Conservation (phyloP, 2,797 vertebrate species). For the Bovichtus diacanthus region DNA sequence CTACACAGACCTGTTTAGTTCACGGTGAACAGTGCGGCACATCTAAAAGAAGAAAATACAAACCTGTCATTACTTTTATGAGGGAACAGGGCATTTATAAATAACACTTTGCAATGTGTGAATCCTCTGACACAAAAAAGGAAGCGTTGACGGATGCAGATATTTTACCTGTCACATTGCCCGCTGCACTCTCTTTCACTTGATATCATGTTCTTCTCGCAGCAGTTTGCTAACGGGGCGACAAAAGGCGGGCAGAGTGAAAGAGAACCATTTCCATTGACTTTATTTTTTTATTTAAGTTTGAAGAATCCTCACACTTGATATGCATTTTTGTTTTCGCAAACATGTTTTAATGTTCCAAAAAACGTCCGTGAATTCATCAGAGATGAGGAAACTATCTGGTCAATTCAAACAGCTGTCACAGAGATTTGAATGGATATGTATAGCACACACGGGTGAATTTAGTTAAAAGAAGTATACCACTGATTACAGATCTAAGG, state of each 20-base stretch:
- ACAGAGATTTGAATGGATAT: neutral
- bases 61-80: slow-evolving; percentile 39
- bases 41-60: slow-evolving; percentile 41
- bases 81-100: slow-evolving; percentile 61
- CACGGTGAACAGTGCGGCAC: slow-evolving; percentile 37
- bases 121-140: slow-evolving; percentile 42
- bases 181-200: slow-evolving; percentile 53
- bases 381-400: neutral
- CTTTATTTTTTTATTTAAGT: too few relatives aligned
- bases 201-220: slow-evolving; percentile 48
- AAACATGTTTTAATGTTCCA: slow-evolving; percentile 41
- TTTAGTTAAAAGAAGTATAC: neutral
- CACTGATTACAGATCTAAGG: neutral
- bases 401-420: slow-evolving; percentile 3
- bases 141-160: slow-evolving; percentile 38
- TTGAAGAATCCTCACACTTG: too few relatives aligned
- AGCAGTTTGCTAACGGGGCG: slow-evolving; percentile 52
- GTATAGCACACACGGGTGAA: neutral
- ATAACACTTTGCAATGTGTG: slow-evolving; percentile 55
- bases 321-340: slow-evolving; percentile 50
- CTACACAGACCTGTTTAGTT: slow-evolving; percentile 29
- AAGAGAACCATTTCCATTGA: slow-evolving; percentile 20
- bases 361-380: slow-evolving; percentile 22
- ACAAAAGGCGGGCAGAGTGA: slow-evolving; percentile 43
- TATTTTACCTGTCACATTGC: slow-evolving; percentile 52